A percentile compares a stretch with the other conserved stretches of the same genome.
phyloP scores from a whole-genome alignment of 2,113 vertebrate genomes.

The Dicaeum eximium region DNA sequence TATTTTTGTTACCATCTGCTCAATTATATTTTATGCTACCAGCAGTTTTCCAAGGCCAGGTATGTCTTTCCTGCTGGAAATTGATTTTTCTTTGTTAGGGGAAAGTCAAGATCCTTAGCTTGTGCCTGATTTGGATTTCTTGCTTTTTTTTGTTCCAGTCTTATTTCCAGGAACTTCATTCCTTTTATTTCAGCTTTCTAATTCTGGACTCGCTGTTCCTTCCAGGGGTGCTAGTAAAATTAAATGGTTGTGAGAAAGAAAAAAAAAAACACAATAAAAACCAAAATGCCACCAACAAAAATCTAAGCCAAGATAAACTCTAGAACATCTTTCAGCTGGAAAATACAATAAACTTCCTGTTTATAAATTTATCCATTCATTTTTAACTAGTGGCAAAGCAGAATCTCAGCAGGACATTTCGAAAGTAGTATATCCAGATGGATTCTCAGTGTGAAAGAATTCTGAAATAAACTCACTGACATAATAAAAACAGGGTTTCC shows the following conservation, averaged over 20 bases:
- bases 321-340: not conserved
- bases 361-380: constrained; percentile 46
- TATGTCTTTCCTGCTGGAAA: not conserved
- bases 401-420: constrained; percentile 54
- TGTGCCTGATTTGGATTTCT: not conserved
- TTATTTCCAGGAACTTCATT: constrained; percentile 1
- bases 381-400: constrained; percentile 53
- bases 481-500: constrained; percentile 47
- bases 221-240: not conserved
- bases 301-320: not conserved
- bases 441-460: constrained; percentile 65
- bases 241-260: not conserved
- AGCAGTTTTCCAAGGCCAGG: not conserved
- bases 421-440: constrained; percentile 61
- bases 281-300: not conserved
- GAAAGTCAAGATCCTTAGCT: not conserved
- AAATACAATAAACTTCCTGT: constrained; percentile 35
- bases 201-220: not conserved
- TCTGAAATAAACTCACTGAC: constrained; percentile 58
- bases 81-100: not conserved
- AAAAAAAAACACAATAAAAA: not conserved
- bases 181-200: constrained; percentile 11
- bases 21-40: not conserved
- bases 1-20: not conserved
- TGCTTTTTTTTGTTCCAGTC: not conserved